A percentile compares a stretch with the other conserved stretches of the same genome.
Evolutionary conservation across 2,113 vertebrate species (phyloP).

Genomic region (Egretta garzetta): DNA sequence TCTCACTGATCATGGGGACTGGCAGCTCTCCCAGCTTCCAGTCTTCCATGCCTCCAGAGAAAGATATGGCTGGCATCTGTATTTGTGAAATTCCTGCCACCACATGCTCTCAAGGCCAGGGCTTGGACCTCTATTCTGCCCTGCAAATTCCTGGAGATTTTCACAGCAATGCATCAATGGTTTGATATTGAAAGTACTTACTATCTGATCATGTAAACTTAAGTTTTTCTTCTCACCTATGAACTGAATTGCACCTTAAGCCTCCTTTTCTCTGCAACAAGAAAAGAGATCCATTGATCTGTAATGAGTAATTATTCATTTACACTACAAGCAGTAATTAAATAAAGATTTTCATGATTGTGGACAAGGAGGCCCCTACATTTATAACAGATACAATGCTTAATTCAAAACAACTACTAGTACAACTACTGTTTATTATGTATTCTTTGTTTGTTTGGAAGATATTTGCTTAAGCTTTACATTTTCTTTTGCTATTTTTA

Average conservation of each 20-base stretch:
- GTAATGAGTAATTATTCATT: background rate
- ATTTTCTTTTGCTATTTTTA: background rate
- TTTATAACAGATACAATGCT: background rate
- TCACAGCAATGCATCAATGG: background rate
- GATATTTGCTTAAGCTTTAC: background rate
- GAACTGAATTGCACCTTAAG: background rate
- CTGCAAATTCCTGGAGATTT: background rate
- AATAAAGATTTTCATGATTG: background rate
- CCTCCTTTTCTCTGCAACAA: background rate
- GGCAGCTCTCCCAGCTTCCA: background rate
- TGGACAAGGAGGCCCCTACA: background rate
- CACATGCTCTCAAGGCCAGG: background rate
- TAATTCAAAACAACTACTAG: conserved; percentile 5
- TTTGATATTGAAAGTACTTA: background rate
- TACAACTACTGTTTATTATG: background rate
- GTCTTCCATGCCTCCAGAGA: background rate
- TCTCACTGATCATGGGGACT: background rate
- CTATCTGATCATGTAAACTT: background rate
- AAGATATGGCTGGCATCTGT: background rate
- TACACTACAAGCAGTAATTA: background rate
- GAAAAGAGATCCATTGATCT: background rate
- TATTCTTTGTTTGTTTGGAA: background rate
- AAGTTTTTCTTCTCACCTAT: background rate
- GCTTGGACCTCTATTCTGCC: background rate
- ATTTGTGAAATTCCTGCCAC: background rate